Conservation (phyloP, 2,888 invertebrate species). For the Coecobrya sp. region DNA sequence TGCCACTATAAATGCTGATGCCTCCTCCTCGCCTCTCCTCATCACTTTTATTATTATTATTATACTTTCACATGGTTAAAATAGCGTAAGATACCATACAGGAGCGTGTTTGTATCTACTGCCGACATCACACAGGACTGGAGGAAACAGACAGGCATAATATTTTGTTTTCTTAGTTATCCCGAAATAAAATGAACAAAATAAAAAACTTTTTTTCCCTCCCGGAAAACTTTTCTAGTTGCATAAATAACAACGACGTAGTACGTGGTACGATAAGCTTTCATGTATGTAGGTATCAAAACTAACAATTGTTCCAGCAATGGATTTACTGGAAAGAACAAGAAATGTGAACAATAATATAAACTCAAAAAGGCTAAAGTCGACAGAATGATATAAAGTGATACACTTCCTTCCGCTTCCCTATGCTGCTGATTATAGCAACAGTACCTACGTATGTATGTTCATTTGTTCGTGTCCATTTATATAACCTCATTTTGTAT, state of each 20-base stretch:
- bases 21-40: slow-evolving; percentile 47
- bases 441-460: no score
- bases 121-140: background rate
- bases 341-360: background rate
- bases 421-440: no score
- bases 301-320: background rate
- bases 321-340: background rate
- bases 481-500: no score
- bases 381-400: no score
- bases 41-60: slow-evolving; percentile 20
- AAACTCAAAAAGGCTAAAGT: background rate
- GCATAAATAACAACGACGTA: slow-evolving; percentile 57
- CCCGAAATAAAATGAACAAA: slow-evolving; percentile 4
- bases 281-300: background rate
- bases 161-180: slow-evolving; percentile 1
- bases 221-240: slow-evolving; percentile 56
- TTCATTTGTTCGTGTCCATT: no score
- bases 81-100: background rate
- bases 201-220: slow-evolving; percentile 14
- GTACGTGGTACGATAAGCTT: background rate
- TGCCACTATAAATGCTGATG: background rate
- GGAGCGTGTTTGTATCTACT: background rate
- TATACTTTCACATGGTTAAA: background rate
- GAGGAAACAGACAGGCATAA: background rate
- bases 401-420: no score